A percentile compares a stretch with the other conserved stretches of the same genome.
Conservation (phyloP, 2,888 invertebrate genomes). For the Dryadula phaetusa region DNA sequence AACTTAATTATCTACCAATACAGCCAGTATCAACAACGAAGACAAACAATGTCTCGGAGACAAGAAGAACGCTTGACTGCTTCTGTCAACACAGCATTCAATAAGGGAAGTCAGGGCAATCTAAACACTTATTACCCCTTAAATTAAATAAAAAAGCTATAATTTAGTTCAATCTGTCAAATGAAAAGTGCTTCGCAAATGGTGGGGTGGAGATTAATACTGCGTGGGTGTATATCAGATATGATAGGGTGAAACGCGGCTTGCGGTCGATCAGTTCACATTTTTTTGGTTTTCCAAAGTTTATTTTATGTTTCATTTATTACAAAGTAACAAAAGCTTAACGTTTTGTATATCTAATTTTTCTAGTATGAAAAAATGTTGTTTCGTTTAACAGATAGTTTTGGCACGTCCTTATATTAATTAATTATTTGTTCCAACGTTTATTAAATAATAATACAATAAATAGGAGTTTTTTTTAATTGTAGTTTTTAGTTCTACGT, state of each 20-base stretch:
- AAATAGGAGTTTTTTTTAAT: too few relatives aligned
- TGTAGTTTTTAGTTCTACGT: too few relatives aligned
- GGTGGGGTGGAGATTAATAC: slow-evolving; percentile 75
- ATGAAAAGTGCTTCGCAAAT: slow-evolving; percentile 83
- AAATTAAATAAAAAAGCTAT: slow-evolving; percentile 82
- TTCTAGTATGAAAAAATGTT: too few relatives aligned
- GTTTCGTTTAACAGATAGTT: neutral
- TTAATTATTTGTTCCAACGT: too few relatives aligned
- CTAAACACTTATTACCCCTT: slow-evolving; percentile 74
- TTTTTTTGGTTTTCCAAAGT: slow-evolving; percentile 24
- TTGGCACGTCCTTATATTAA: too few relatives aligned
- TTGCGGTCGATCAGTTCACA: slow-evolving; percentile 21
- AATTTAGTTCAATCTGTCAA: slow-evolving; percentile 83
- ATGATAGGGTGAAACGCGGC: slow-evolving; percentile 55
- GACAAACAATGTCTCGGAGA: slow-evolving; percentile 24
- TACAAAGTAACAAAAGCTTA: neutral
- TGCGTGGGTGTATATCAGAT: slow-evolving; percentile 69
- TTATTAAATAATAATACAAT: too few relatives aligned
- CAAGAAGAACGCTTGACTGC: slow-evolving; percentile 44
- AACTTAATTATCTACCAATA: slow-evolving; percentile 23
- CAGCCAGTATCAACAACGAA: slow-evolving; percentile 5
- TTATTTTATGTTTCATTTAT: neutral
- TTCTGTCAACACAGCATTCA: slow-evolving; percentile 65
- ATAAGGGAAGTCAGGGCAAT: slow-evolving; percentile 66
- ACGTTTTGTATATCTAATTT: too few relatives aligned